Conservation (phyloP, 2,113 vertebrate genomes). For the Psilopogon haemacephalus region DNA sequence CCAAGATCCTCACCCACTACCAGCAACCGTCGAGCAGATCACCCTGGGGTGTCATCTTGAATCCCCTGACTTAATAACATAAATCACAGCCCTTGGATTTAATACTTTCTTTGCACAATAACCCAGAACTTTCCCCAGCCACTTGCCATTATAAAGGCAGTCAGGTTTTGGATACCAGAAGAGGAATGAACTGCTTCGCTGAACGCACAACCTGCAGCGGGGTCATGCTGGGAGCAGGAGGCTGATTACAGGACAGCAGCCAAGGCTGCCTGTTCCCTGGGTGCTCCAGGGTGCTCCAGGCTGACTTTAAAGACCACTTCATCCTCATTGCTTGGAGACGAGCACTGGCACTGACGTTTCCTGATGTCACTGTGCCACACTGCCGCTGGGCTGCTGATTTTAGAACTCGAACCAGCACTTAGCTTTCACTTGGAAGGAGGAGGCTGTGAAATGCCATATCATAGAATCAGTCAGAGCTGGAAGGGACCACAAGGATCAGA, state of each 20-base stretch:
- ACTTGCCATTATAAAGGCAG: slow-evolving; percentile 26
- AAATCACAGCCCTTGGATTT: slow-evolving; percentile 12
- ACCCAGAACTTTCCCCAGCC: slow-evolving; percentile 9
- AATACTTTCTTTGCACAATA: slow-evolving; percentile 20
- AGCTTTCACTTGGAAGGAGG: neutral
- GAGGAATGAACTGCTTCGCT: neutral
- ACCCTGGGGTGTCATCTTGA: slow-evolving; percentile 27
- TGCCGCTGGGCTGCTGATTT: neutral
- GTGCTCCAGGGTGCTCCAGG: neutral
- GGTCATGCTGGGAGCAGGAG: neutral
- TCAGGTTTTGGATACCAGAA: neutral
- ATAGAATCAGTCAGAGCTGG: too few species aligned
- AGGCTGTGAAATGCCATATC: neutral
- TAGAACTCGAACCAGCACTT: neutral
- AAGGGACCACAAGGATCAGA: too few species aligned
- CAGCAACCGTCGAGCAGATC: slow-evolving; percentile 5
- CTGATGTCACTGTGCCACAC: neutral
- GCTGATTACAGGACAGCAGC: neutral
- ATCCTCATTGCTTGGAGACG: neutral
- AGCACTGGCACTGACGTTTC: neutral
- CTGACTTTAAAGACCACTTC: neutral
- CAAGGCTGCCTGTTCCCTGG: neutral
- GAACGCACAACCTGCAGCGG: neutral
- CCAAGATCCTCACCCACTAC: slow-evolving; percentile 31
- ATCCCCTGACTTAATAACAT: slow-evolving; percentile 16